A percentile compares a stretch with the other conserved stretches of the same genome.
Conservation (phyloP, 2,797 vertebrate genomes). For the Gymnothorax javanicus region DNA sequence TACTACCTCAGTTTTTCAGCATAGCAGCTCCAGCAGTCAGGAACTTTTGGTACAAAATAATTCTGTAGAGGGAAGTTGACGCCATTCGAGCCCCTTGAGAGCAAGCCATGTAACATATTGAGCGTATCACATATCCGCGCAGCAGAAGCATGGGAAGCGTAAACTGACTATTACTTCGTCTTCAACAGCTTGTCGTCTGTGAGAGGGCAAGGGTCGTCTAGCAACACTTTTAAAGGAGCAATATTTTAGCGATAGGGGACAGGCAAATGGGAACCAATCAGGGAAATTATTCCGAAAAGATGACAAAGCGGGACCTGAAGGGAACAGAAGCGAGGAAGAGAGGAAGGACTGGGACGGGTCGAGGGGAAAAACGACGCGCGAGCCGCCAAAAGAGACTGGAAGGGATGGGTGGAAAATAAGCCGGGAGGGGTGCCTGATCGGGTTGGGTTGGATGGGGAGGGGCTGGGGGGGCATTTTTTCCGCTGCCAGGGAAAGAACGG, state of each 20-base stretch:
- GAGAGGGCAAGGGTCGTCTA: background rate
- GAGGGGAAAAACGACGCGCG: conserved; percentile 37
- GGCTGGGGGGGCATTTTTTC: conserved; percentile 72
- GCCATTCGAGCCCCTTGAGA: no score
- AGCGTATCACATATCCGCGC: background rate
- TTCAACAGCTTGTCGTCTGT: background rate
- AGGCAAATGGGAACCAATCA: conserved; percentile 10
- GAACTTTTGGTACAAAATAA: no score
- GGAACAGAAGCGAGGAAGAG: conserved; percentile 25
- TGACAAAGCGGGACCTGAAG: conserved; percentile 5
- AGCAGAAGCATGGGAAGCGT: background rate
- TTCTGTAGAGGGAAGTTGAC: conserved; percentile 3
- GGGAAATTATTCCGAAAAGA: background rate
- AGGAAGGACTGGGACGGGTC: conserved; percentile 45
- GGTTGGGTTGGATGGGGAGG: conserved; percentile 57
- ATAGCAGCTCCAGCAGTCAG: background rate
- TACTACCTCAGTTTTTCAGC: background rate
- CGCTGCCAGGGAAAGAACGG: conserved; percentile 72
- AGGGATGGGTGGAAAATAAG: conserved; percentile 78
- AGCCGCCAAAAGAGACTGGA: conserved; percentile 68
- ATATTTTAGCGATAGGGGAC: background rate
- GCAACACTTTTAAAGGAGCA: conserved; percentile 4
- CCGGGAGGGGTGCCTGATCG: conserved; percentile 74
- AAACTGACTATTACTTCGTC: conserved; percentile 1
- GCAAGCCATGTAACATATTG: background rate